Base-by-base conservation (phyloP, 2,888 invertebrate genomes). In the Chouioia cunea region DNA sequence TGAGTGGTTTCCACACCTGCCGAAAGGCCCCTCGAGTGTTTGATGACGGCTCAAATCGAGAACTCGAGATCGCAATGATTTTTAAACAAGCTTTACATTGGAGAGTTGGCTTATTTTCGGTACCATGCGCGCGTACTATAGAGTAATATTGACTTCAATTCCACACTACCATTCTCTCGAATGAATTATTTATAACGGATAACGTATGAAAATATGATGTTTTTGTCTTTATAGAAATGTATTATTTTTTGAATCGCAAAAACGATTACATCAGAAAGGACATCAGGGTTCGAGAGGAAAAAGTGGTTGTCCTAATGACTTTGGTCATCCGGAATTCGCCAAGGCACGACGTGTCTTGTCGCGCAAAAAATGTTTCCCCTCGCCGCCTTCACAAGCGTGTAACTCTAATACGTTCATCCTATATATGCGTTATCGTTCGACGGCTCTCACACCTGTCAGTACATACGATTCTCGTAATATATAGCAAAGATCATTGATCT, bases 261-360 rank as follows among this genome's bases (percentile, higher is more conserved):
- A 36, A 36, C 36, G 36, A 36, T 36, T 36, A 36, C 36, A 36
- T 36, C 36, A 36, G 36, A 10, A 36, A 27, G 4, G 47, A 60
- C 57, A 18, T 16, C n/a, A n/a, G 20, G 43, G 43, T n/a, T n/a
- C 36, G 18, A 54, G 53, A 68, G 66, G 70, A 71, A 70, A 23
- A 60, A 59, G 59, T 22, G 75, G 75, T 71, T 10, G 75, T 76
- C 79, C 78, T 82, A 83, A 83, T 83, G 83, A 83, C 78, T 79
- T 78, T 78, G 80, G 36, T 14, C 81, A 81, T 81, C 81, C 80
- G 80, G 80, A 79, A 81, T 78, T 78, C 78, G 77, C 76, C 78
- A 77, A 79, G 80, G 81, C 50, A 43, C 80, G 12, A 6, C 36
- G 36, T 36, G 36, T 36, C 36, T 1, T 36, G 36, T 36, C 36